These are phyloP conservation scores for Perccottus glenii DNA, from an alignment of 2,113 vertebrate genomes.

Conservation along the genomic window DNA sequence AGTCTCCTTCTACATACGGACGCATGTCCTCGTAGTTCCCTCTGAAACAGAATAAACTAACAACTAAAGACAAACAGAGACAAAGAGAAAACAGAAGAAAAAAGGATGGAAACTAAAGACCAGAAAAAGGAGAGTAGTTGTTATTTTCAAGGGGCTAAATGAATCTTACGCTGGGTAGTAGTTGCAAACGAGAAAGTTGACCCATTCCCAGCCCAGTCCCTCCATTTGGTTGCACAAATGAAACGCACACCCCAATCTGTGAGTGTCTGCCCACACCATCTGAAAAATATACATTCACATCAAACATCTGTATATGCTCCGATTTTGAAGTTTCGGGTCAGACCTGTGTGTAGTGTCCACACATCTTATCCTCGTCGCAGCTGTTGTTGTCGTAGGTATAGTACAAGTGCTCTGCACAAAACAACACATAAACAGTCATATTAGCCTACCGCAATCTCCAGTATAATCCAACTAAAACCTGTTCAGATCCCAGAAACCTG, in stretches of 20 bases:
- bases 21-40: constrained; percentile 64
- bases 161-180: constrained; percentile 73
- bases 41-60: constrained; percentile 25
- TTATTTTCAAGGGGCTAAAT: not conserved
- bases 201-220: constrained; percentile 49
- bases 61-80: not conserved
- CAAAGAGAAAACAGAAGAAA: not conserved
- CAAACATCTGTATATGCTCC: too few relatives aligned
- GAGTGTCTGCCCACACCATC: constrained; percentile 75
- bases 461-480: too few relatives aligned
- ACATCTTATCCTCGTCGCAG: constrained; percentile 72
- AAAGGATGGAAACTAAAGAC: not conserved
- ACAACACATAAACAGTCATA: not conserved
- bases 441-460: too few relatives aligned
- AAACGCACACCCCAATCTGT: constrained; percentile 68
- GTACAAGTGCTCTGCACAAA: constrained; percentile 47
- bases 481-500: not conserved
- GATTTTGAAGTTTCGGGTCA: not conserved
- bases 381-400: constrained; percentile 69
- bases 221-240: constrained; percentile 61
- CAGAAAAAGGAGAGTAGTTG: not conserved
- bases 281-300: constrained; percentile 44
- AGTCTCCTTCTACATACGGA: constrained; percentile 66
- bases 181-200: constrained; percentile 69
- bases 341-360: constrained; percentile 83